Evolutionary conservation across 2,888 invertebrate species (phyloP).

Genomic region (Kuschelorhynchus macadamiae): DNA sequence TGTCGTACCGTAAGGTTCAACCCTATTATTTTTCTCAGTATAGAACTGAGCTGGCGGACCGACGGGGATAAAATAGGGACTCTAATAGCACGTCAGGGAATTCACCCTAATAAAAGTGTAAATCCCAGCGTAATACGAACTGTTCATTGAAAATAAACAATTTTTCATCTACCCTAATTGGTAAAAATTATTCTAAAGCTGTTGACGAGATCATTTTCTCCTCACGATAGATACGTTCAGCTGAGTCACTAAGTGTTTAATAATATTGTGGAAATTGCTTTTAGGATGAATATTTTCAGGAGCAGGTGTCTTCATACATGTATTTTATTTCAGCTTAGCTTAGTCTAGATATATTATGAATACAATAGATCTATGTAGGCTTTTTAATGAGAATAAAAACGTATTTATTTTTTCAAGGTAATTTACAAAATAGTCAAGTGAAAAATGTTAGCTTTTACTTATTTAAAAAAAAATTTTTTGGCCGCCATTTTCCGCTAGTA

Average conservation of each 20-base stretch:
- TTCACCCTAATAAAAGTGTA: slow-evolving; percentile 64
- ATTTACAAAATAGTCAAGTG: too few relatives aligned
- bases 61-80: slow-evolving; percentile 41
- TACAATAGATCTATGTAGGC: too few relatives aligned
- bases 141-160: slow-evolving; percentile 61
- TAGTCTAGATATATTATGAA: too few relatives aligned
- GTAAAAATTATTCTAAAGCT: slow-evolving; percentile 60
- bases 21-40: slow-evolving; percentile 44
- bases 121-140: slow-evolving; percentile 60
- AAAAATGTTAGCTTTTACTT: too few relatives aligned
- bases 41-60: slow-evolving; percentile 32
- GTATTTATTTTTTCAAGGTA: too few relatives aligned
- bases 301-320: too few relatives aligned
- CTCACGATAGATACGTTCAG: slow-evolving; percentile 36
- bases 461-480: too few relatives aligned
- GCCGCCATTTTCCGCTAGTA: too few relatives aligned
- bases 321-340: too few relatives aligned
- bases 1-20: slow-evolving; percentile 44
- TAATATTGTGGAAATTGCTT: slow-evolving; percentile 7
- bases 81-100: slow-evolving; percentile 64
- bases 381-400: too few relatives aligned
- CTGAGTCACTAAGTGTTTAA: slow-evolving; percentile 41
- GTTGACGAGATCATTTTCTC: slow-evolving; percentile 39
- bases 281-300: too few relatives aligned
- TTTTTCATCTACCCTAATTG: slow-evolving; percentile 65